Evolutionary conservation across 2,113 vertebrate genomes (phyloP).

Genomic region (Synchiropus splendidus): DNA sequence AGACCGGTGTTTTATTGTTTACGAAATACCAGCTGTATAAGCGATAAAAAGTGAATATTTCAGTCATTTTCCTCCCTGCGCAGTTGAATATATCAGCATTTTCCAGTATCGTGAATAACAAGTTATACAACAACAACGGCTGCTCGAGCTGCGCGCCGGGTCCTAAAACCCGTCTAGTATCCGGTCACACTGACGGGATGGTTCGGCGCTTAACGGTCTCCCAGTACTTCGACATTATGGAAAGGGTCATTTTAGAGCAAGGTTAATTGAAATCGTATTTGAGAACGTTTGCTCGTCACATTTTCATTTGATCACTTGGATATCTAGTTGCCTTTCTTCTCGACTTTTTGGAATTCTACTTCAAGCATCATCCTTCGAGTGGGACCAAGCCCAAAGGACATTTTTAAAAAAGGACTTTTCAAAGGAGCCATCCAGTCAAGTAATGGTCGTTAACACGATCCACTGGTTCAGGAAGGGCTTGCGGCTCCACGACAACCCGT

Average conservation of each 20-base stretch:
- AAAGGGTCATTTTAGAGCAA: conserved; percentile 66
- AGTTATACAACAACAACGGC: conserved; percentile 63
- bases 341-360: no score
- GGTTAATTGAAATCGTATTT: conserved; percentile 40
- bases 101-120: conserved; percentile 52
- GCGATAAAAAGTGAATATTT: no score
- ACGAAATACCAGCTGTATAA: no score
- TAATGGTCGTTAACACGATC: conserved; percentile 90
- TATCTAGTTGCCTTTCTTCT: no score
- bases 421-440: conserved; percentile 49
- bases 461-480: conserved; percentile 99
- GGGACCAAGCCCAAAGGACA: no score
- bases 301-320: not conserved
- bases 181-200: conserved; percentile 31
- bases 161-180: conserved; percentile 49
- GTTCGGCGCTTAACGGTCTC: conserved; percentile 27
- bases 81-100: conserved; percentile 1
- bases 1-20: no score
- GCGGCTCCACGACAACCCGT: conserved; percentile 94
- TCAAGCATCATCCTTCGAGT: no score
- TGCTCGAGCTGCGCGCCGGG: conserved; percentile 11
- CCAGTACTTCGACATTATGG: conserved; percentile 56
- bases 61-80: not conserved
- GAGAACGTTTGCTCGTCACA: conserved; percentile 1
- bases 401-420: conserved; percentile 1